These are phyloP conservation scores for Aphelinus atriplicis DNA, from an alignment of 1,140 invertebrate genomes.

Conservation along the genomic window DNA sequence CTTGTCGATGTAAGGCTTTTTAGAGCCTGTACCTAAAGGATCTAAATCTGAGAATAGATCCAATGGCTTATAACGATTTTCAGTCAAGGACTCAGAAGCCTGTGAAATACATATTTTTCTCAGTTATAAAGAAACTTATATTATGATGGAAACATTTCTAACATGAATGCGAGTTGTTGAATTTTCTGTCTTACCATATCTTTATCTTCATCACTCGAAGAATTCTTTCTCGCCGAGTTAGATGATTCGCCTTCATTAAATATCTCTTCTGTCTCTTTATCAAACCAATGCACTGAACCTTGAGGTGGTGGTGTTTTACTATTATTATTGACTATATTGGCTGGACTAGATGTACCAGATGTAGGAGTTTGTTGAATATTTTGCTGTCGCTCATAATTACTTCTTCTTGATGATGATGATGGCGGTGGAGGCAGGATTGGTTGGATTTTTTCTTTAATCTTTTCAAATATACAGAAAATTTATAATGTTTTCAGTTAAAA, in stretches of 20 bases:
- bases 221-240: conserved; percentile 46
- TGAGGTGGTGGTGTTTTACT: conserved; percentile 63
- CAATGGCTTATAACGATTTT: conserved; percentile 59
- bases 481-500: too few relatives aligned
- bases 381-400: conserved; percentile 59
- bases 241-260: conserved; percentile 63
- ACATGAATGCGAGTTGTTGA: conserved; percentile 1
- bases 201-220: conserved; percentile 52
- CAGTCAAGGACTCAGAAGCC: neutral
- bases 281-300: conserved; percentile 64
- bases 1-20: conserved; percentile 91
- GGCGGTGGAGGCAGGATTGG: conserved; percentile 71
- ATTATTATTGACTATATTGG: conserved; percentile 55
- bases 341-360: conserved; percentile 59
- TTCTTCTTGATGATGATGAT: conserved; percentile 67
- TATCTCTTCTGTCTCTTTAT: conserved; percentile 66
- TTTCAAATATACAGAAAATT: neutral
- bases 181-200: conserved; percentile 49
- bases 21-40: conserved; percentile 88
- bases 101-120: conserved; percentile 8
- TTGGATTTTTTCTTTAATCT: conserved; percentile 45
- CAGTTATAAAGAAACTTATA: neutral
- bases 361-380: conserved; percentile 55
- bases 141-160: neutral
- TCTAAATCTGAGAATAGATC: conserved; percentile 93